A percentile compares a stretch with the other conserved stretches of the same genome.
Evolutionary conservation across 2,888 invertebrate genomes (phyloP).

Genomic region (Ctenicera cuprea): DNA sequence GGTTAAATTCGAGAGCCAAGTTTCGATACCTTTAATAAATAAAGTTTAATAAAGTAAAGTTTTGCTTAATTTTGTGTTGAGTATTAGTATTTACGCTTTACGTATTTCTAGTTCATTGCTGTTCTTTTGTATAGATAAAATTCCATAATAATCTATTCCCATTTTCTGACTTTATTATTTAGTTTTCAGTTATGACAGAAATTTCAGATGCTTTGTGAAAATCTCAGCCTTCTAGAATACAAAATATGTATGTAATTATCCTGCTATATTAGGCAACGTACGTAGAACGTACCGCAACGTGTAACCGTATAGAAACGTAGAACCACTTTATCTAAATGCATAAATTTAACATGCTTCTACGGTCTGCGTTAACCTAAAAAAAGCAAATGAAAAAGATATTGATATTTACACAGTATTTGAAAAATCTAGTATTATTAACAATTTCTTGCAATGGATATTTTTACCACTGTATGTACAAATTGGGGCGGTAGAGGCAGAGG

Average conservation of each 20-base stretch:
- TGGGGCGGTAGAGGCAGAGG: too few relatives aligned
- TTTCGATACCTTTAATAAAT: slow-evolving; percentile 67
- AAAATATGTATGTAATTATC: not conserved
- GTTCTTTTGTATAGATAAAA: slow-evolving; percentile 80
- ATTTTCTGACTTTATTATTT: slow-evolving; percentile 65
- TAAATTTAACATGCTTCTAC: too few relatives aligned
- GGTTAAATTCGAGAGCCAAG: slow-evolving; percentile 73
- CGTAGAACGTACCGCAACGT: too few relatives aligned
- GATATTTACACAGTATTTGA: too few relatives aligned
- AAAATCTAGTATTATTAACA: too few relatives aligned
- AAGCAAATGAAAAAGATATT: too few relatives aligned
- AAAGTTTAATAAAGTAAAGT: not conserved
- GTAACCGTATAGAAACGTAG: too few relatives aligned
- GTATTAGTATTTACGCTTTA: slow-evolving; percentile 76
- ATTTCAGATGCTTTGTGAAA: slow-evolving; percentile 21
- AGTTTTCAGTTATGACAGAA: slow-evolving; percentile 33
- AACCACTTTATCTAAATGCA: too few relatives aligned
- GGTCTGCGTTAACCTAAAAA: too few relatives aligned
- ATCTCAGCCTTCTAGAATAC: slow-evolving; percentile 3
- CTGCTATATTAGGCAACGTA: too few relatives aligned
- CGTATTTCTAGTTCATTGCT: slow-evolving; percentile 83
- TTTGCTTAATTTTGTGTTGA: not conserved
- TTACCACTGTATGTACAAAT: too few relatives aligned
- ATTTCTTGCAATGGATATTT: too few relatives aligned
- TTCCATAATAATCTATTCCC: slow-evolving; percentile 87